Evolutionary conservation across 1,140 invertebrate species (phyloP).

Genomic region (Drosophila virilis): DNA sequence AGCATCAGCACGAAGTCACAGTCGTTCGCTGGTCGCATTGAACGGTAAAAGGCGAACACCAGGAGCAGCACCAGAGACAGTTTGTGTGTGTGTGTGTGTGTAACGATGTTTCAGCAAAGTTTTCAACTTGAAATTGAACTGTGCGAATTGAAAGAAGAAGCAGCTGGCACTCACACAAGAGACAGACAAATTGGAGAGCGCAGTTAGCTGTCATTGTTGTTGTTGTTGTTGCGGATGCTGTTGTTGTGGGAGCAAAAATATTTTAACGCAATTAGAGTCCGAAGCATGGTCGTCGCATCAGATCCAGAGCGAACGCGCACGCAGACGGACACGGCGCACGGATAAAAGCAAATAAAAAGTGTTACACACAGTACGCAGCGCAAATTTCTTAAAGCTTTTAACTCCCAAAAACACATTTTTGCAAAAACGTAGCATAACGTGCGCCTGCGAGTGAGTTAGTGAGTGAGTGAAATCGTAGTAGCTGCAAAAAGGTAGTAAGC

Average conservation of each 20-base stretch:
- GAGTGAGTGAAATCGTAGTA: constrained; percentile 34
- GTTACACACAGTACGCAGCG: constrained; percentile 17
- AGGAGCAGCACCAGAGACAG: constrained; percentile 32
- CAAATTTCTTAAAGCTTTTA: constrained; percentile 7
- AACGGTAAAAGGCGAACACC: constrained; percentile 46
- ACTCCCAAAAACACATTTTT: constrained; percentile 11
- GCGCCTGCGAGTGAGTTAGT: constrained; percentile 23
- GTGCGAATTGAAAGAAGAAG: constrained; percentile 66
- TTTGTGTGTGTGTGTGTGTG: constrained; percentile 31
- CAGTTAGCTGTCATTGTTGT: constrained; percentile 39
- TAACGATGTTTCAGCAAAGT: constrained; percentile 54
- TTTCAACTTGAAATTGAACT: constrained; percentile 81
- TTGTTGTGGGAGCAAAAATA: constrained; percentile 78
- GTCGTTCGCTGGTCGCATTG: constrained; percentile 53
- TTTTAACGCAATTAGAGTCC: constrained; percentile 80
- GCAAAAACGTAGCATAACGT: constrained; percentile 22
- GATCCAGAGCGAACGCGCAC: constrained; percentile 77
- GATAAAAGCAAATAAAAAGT: constrained; percentile 56
- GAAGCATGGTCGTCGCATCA: constrained; percentile 55
- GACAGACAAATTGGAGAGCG: constrained; percentile 74
- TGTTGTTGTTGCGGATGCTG: constrained; percentile 45
- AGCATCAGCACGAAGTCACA: constrained; percentile 41
- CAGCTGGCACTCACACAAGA: constrained; percentile 37
- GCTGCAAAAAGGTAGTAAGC: constrained; percentile 47
- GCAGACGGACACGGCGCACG: constrained; percentile 74